A percentile compares a stretch with the other conserved stretches of the same genome.
Conservation (phyloP, 2,797 vertebrate species). For the Manis javanica region DNA sequence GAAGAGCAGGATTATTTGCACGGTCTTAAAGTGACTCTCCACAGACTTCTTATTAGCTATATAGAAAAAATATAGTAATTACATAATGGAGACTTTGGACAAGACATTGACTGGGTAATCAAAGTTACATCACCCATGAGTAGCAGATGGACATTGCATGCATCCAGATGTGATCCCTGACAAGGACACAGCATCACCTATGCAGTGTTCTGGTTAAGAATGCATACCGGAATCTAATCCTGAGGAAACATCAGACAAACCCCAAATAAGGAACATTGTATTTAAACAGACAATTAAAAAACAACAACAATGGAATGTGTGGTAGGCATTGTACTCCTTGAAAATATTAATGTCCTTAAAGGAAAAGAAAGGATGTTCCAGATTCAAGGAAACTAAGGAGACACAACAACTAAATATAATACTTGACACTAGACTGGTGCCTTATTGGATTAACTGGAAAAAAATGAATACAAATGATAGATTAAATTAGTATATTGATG, state of each 20-base stretch:
- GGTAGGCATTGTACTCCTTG: background rate
- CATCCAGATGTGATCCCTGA: background rate
- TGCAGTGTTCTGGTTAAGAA: background rate
- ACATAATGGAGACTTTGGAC: background rate
- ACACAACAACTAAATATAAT: background rate
- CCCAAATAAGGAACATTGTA: background rate
- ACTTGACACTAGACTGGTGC: background rate
- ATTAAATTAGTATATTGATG: background rate
- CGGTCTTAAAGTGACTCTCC: background rate
- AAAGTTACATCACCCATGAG: background rate
- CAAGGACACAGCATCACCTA: background rate
- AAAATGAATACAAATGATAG: background rate
- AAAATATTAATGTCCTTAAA: background rate
- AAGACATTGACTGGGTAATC: background rate
- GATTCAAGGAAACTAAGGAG: background rate
- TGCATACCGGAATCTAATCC: background rate
- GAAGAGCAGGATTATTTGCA: background rate
- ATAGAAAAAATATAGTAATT: background rate
- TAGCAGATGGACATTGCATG: background rate
- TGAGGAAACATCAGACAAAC: background rate
- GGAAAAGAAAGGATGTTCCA: background rate
- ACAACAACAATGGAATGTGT: background rate
- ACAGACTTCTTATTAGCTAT: background rate
- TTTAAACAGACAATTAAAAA: background rate
- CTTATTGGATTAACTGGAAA: background rate